Evolutionary conservation across 2,113 vertebrate species (phyloP).

Genomic region (Sinocyclocheilus rhinocerous): DNA sequence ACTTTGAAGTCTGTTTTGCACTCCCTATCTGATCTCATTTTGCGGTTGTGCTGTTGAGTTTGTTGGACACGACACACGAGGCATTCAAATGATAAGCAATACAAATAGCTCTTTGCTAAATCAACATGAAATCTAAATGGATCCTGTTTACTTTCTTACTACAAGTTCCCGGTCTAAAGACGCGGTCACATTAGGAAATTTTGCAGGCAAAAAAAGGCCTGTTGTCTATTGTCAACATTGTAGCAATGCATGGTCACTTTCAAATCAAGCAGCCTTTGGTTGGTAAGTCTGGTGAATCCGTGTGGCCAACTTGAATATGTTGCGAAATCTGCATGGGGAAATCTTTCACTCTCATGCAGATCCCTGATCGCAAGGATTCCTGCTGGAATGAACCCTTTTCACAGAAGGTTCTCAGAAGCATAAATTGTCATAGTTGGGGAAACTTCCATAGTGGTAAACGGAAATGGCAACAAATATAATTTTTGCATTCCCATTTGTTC

Average conservation of each 20-base stretch:
- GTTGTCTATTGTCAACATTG: background rate
- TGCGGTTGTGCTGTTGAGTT: conserved; percentile 16
- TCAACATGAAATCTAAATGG: conserved; percentile 4
- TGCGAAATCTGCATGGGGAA: background rate
- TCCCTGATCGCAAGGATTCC: background rate
- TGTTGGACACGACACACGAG: background rate
- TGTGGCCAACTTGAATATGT: background rate
- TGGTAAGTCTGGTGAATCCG: background rate
- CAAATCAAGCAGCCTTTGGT: background rate
- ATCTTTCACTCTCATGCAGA: background rate
- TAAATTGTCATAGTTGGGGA: background rate
- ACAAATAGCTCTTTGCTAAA: conserved; percentile 6
- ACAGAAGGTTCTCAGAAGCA: background rate
- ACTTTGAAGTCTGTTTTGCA: conserved; percentile 22
- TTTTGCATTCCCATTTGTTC: no score
- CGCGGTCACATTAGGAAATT: background rate
- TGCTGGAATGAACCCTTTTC: background rate
- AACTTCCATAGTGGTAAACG: background rate
- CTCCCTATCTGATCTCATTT: conserved; percentile 15
- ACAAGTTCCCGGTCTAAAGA: background rate
- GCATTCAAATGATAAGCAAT: background rate
- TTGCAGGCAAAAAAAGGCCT: background rate
- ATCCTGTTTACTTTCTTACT: conserved; percentile 18
- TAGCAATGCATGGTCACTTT: background rate
- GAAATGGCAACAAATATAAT: background rate